Evolutionary conservation across 2,797 vertebrate genomes (phyloP).

Genomic region (Trachurus trachurus): DNA sequence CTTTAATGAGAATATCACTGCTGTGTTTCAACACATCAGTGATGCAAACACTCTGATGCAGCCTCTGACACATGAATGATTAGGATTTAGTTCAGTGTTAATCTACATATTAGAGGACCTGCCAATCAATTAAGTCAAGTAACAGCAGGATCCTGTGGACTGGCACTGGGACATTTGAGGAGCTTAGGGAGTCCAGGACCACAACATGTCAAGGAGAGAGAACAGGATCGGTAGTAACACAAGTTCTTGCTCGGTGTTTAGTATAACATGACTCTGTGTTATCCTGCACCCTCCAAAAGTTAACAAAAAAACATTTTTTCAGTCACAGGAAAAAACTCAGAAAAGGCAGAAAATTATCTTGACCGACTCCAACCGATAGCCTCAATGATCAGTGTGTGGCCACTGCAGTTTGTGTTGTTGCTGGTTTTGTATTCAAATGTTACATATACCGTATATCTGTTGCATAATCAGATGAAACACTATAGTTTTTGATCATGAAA

Average conservation of each 20-base stretch:
- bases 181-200: neutral
- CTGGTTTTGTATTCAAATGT: too few relatives aligned
- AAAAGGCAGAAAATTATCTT: neutral
- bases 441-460: too few relatives aligned
- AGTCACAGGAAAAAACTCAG: neutral
- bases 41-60: slow-evolving; percentile 3
- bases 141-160: neutral
- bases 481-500: too few relatives aligned
- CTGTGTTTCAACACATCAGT: slow-evolving; percentile 10
- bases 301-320: neutral
- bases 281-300: too few relatives aligned
- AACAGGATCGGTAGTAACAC: neutral
- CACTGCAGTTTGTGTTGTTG: too few relatives aligned
- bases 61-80: slow-evolving; percentile 4
- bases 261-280: too few relatives aligned
- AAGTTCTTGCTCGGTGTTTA: too few relatives aligned
- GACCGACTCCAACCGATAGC: neutral
- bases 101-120: slow-evolving; percentile 10
- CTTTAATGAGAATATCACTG: neutral
- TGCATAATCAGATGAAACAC: too few relatives aligned
- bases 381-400: too few relatives aligned
- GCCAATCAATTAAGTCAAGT: slow-evolving; percentile 9
- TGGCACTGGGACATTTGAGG: too few relatives aligned
- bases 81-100: neutral
- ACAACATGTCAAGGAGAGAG: neutral